phyloP scores from a whole-genome alignment of 2,113 vertebrate species.

The Carollia perspicillata region DNA sequence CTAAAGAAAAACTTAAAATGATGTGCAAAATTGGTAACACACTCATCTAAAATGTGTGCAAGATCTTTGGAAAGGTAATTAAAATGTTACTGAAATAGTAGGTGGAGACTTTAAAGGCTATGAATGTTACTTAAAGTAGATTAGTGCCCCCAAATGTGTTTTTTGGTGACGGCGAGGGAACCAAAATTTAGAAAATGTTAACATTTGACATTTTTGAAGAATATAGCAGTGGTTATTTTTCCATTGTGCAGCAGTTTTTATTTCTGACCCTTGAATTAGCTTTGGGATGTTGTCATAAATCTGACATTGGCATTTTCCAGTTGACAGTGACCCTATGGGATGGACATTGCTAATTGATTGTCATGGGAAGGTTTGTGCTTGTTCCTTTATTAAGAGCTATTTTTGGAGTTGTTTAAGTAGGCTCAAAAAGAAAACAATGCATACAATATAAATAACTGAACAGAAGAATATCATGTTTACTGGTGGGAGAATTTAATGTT shows the following conservation, averaged over 20 bases:
- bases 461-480: not conserved
- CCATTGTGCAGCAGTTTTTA: fast-evolving
- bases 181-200: not conserved
- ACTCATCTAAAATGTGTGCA: not conserved
- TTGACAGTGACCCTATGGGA: not conserved
- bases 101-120: not conserved
- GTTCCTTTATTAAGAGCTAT: not conserved
- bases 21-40: too few relatives aligned
- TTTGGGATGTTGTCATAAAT: not conserved
- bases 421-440: not conserved
- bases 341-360: not conserved
- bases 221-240: not conserved
- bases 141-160: not conserved
- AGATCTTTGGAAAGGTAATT: not conserved
- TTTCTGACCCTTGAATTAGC: not conserved
- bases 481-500: not conserved
- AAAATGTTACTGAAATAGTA: not conserved
- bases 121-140: not conserved
- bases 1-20: not conserved
- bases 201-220: not conserved
- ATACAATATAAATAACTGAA: not conserved
- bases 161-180: not conserved
- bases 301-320: not conserved
- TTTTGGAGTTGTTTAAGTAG: not conserved
- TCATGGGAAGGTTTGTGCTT: not conserved